A percentile compares a stretch with the other conserved stretches of the same genome.
These are phyloP conservation scores for Rhinogobius similis DNA, from an alignment of 2,113 vertebrate species.

Conservation along the genomic window DNA sequence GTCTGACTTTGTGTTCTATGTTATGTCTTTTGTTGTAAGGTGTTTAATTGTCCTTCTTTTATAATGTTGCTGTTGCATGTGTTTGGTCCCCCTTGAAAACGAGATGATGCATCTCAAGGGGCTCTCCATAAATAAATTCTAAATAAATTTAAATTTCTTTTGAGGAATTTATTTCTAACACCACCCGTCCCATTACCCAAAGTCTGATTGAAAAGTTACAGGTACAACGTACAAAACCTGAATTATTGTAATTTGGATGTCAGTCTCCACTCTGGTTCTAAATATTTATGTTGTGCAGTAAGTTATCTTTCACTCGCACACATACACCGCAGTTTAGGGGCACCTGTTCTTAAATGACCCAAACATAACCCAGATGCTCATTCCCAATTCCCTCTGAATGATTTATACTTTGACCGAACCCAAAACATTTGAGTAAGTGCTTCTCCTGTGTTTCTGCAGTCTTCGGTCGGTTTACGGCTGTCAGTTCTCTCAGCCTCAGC, in stretches of 20 bases:
- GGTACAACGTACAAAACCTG: background rate
- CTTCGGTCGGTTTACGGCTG: background rate
- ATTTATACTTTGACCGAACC: background rate
- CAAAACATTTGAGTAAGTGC: background rate
- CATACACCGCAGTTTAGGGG: background rate
- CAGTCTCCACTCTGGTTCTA: background rate
- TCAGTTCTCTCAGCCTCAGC: background rate
- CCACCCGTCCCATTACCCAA: background rate
- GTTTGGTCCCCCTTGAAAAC: no score
- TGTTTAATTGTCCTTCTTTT: no score
- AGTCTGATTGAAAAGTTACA: background rate
- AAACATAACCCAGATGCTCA: background rate
- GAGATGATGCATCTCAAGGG: no score
- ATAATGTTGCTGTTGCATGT: no score
- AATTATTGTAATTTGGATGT: background rate
- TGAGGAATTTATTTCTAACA: no score
- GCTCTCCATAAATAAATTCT: no score
- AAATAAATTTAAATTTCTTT: no score
- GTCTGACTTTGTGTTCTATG: no score
- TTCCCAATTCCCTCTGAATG: background rate
- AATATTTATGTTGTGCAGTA: background rate
- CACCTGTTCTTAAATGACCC: background rate
- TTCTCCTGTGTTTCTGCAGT: background rate
- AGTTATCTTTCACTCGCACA: background rate
- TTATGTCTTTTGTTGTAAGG: no score